phyloP scores from a whole-genome alignment of 2,113 vertebrate genomes.

The Taurulus bubalis region DNA sequence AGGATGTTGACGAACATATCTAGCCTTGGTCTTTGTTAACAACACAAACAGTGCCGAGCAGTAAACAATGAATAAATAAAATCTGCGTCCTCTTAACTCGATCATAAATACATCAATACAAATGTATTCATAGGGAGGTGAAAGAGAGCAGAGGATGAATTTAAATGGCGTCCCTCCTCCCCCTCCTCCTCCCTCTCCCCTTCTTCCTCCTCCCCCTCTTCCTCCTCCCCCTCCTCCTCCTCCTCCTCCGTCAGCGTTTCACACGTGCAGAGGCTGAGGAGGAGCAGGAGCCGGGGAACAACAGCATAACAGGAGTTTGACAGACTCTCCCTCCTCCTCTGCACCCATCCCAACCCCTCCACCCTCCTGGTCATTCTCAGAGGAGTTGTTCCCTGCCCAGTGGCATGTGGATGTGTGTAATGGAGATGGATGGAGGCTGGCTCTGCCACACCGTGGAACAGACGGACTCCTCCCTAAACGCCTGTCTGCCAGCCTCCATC shows the following conservation, averaged over 20 bases:
- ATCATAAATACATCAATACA: slow-evolving; percentile 34
- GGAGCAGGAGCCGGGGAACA: slow-evolving; percentile 35
- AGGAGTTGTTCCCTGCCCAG: slow-evolving; percentile 77
- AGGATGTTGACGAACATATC: neutral
- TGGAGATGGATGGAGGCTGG: slow-evolving; percentile 82
- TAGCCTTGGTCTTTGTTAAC: too few relatives aligned
- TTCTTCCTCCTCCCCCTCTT: too few relatives aligned
- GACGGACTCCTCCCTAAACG: slow-evolving; percentile 80
- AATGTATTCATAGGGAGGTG: slow-evolving; percentile 9
- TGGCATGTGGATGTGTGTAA: slow-evolving; percentile 80
- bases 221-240: slow-evolving; percentile 9
- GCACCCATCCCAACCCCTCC: neutral
- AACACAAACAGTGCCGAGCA: too few relatives aligned
- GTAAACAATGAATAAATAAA: slow-evolving; percentile 25
- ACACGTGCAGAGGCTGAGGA: slow-evolving; percentile 50
- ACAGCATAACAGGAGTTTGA: slow-evolving; percentile 63
- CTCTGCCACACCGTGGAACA: slow-evolving; percentile 71
- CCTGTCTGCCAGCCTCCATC: slow-evolving; percentile 79
- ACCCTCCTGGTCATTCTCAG: slow-evolving; percentile 59
- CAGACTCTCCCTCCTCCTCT: slow-evolving; percentile 43
- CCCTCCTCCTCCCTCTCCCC: slow-evolving; percentile 20
- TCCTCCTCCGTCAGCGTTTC: slow-evolving; percentile 44
- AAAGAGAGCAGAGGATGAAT: slow-evolving; percentile 33
- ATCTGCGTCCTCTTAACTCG: neutral
- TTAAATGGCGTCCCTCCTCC: slow-evolving; percentile 30